Percentiles rank a stretch among this genome's conserved stretches.
Conservation (phyloP, 2,113 vertebrate genomes). For the Isichthys henryi region DNA sequence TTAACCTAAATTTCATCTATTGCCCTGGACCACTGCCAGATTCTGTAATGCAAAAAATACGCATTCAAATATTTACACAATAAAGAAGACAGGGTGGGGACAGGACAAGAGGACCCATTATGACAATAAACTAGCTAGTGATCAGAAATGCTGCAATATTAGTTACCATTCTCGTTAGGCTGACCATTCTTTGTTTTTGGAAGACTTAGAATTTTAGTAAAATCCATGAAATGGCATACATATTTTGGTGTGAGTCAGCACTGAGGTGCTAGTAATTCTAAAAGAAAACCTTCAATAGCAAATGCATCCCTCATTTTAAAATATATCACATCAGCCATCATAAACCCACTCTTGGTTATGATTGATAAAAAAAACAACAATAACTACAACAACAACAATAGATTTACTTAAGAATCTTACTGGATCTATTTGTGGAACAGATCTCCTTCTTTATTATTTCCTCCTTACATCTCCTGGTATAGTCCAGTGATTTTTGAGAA, state of each 20-base stretch:
- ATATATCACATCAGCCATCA: constrained; percentile 47
- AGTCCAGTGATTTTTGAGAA: constrained; percentile 55
- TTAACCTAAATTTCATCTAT: constrained; percentile 61
- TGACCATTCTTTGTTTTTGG: background rate
- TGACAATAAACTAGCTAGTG: constrained; percentile 38
- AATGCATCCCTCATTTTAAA: background rate
- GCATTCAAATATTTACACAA: constrained; percentile 46
- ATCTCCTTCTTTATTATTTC: constrained; percentile 41
- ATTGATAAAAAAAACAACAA: constrained; percentile 39
- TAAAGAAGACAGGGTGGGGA: constrained; percentile 11
- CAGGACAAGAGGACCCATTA: constrained; percentile 29
- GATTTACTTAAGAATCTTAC: constrained; percentile 60
- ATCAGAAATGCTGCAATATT: constrained; percentile 25
- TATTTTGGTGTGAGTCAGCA: background rate
- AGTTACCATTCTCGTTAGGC: background rate
- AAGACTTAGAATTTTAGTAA: background rate
- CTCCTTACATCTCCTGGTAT: constrained; percentile 26
- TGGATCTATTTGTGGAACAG: constrained; percentile 32
- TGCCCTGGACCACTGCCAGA: constrained; percentile 51
- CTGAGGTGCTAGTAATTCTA: background rate
- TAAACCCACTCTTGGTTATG: constrained; percentile 57
- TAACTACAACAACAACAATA: background rate
- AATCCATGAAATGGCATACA: background rate
- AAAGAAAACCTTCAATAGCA: background rate
- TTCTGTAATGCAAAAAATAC: constrained; percentile 48